Evolutionary conservation across 2,888 invertebrate species (phyloP).

Genomic region (Tetrapedia diversipes): DNA sequence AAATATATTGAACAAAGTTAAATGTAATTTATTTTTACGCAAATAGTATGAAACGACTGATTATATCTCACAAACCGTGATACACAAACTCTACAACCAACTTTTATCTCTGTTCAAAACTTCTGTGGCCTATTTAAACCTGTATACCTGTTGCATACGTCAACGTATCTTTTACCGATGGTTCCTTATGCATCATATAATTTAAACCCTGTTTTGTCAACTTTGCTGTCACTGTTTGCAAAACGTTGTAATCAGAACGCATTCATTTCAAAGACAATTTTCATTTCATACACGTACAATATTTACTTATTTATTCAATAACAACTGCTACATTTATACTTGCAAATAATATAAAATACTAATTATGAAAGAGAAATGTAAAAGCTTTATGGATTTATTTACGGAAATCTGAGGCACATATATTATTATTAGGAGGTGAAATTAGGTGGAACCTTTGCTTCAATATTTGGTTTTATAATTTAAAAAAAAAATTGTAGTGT

Average conservation of each 20-base stretch:
- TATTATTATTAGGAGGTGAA: no score
- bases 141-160: conserved; percentile 52
- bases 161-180: conserved; percentile 22
- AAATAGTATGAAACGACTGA: not conserved
- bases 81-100: conserved; percentile 11
- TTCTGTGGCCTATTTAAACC: conserved; percentile 35
- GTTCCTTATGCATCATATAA: conserved; percentile 6
- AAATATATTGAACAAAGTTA: no score
- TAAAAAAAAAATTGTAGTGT: no score
- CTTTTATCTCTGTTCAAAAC: conserved; percentile 28
- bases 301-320: no score
- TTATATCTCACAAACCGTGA: not conserved
- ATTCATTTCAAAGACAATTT: not conserved
- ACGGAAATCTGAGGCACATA: no score
- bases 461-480: no score
- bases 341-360: no score
- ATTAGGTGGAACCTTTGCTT: no score
- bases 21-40: not conserved
- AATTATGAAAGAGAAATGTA: no score
- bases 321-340: no score
- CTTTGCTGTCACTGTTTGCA: not conserved
- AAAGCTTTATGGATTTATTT: no score
- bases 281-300: not conserved
- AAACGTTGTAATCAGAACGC: not conserved
- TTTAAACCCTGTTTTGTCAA: not conserved